These are phyloP conservation scores for Apis cerana DNA, from an alignment of 1,140 invertebrate species.

Conservation along the genomic window DNA sequence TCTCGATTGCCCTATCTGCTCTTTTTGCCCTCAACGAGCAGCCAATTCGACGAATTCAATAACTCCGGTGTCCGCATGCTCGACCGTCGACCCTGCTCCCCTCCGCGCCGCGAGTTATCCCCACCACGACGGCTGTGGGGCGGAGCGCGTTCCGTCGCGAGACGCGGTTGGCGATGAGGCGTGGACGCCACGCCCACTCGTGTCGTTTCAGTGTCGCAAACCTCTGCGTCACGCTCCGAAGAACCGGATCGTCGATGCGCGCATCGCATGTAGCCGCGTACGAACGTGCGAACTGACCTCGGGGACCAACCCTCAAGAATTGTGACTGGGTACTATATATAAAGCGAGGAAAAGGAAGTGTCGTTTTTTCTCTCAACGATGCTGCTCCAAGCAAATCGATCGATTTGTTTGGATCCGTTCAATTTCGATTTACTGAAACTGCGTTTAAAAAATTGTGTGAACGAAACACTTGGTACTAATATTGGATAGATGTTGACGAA, in stretches of 20 bases:
- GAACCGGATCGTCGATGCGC: conserved; percentile 24
- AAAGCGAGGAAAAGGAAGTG: not conserved
- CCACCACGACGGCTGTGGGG: not conserved
- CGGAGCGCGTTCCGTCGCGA: too few relatives aligned
- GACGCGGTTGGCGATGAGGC: not conserved
- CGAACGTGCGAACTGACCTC: not conserved
- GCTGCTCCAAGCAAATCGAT: conserved; percentile 1
- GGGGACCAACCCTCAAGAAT: not conserved
- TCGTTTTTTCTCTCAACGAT: not conserved
- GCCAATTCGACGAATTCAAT: conserved; percentile 47
- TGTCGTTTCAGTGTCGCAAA: not conserved
- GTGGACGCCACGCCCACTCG: not conserved
- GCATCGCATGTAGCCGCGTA: not conserved
- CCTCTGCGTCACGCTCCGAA: conserved; percentile 19
- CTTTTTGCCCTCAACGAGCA: not conserved
- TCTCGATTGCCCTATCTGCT: not conserved
- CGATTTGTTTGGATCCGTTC: not conserved
- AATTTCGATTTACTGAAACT: not conserved
- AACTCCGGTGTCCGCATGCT: conserved; percentile 3
- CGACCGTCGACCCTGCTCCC: not conserved
- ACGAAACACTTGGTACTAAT: too few relatives aligned
- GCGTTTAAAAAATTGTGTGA: not conserved
- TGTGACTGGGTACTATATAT: not conserved
- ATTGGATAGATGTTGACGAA: too few relatives aligned
- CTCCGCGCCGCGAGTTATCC: not conserved